Base-by-base conservation (phyloP, 2,797 vertebrate species). In the Buceros bicornis region DNA sequence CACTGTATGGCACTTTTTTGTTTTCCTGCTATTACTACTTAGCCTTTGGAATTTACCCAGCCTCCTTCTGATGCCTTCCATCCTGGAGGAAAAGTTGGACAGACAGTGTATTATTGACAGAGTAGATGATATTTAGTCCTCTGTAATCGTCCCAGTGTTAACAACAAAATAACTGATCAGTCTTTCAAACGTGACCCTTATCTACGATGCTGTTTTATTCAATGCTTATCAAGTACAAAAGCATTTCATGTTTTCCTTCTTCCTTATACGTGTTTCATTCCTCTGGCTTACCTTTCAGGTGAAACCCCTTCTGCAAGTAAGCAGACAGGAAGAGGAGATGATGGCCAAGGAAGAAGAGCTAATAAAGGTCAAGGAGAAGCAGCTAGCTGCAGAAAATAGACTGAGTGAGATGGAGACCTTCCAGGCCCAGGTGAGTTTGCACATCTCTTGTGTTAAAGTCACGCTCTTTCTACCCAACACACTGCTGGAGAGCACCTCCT, bases 261-360 rank as follows among this genome's bases (percentile, higher is more conserved):
- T 93, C 25, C 7, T 83, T 54, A 50, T 21, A 21, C 10, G 14
- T 3, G 0, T 71, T 21, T 88, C 11, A 37, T 82, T 94, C 31
- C 42, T 8, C 70, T 71, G 76, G 8, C 76, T 33, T 90, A 53
- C 28, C 22, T 79, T 82, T 43, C 76, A 99, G 99, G 99, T 99
- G 95, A 99, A 99, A 95, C 99, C 99, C 3, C 98, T 99, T 95
- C 98, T 99, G 73, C 99, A 99, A 97, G 99, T 99, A 79, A 99
- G 99, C 97, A 98, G 99, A 51, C 99, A 99, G 98, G 99, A 99
- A 91, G 99, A 99, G 86, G 99, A 99, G 97, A 99, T 99, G 99
- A 98, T 98, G 96, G 99, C 99, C 86, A 99, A 99, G 94, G 99
- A 99, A 79, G 99, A 99, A 5, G 99, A 99, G 84, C 98, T 99